Conservation (phyloP, 1,140 invertebrate genomes). For the Drosophila busckii region DNA sequence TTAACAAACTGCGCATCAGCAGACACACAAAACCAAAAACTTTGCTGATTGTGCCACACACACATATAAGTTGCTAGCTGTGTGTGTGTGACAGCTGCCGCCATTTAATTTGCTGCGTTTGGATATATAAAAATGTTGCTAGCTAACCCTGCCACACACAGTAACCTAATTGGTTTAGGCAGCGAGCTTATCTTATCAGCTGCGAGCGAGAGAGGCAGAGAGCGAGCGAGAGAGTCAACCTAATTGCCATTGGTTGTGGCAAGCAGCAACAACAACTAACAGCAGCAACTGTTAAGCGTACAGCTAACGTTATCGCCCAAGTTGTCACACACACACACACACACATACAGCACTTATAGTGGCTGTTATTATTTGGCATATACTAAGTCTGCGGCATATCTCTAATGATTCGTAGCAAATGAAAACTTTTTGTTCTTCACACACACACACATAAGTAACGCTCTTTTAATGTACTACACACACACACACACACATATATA, state of each 20-base stretch:
- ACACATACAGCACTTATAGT: background rate
- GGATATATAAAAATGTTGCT: constrained; percentile 55
- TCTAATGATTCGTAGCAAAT: constrained; percentile 36
- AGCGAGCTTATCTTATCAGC: constrained; percentile 69
- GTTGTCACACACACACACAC: constrained; percentile 28
- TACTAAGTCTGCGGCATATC: constrained; percentile 19
- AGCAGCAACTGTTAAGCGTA: constrained; percentile 24
- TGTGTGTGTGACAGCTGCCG: constrained; percentile 59
- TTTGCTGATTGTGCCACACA: constrained; percentile 58
- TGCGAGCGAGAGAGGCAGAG: too few species aligned
- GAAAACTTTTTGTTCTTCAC: constrained; percentile 20
- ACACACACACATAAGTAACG: constrained; percentile 44
- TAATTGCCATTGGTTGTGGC: constrained; percentile 66
- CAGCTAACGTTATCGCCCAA: constrained; percentile 45
- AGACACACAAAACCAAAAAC: constrained; percentile 44
- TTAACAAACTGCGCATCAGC: constrained; percentile 39
- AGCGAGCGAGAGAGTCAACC: too few species aligned
- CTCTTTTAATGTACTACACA: constrained; percentile 57
- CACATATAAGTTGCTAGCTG: constrained; percentile 5
- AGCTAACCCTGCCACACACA: background rate
- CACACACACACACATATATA: too few species aligned
- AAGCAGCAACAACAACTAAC: constrained; percentile 5
- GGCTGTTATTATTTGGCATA: background rate
- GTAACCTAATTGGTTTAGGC: constrained; percentile 67
- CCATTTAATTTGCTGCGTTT: constrained; percentile 71